Base-by-base conservation (phyloP, 35 echinoderm and acorn worm species). In the Stichopus chloronotus region DNA sequence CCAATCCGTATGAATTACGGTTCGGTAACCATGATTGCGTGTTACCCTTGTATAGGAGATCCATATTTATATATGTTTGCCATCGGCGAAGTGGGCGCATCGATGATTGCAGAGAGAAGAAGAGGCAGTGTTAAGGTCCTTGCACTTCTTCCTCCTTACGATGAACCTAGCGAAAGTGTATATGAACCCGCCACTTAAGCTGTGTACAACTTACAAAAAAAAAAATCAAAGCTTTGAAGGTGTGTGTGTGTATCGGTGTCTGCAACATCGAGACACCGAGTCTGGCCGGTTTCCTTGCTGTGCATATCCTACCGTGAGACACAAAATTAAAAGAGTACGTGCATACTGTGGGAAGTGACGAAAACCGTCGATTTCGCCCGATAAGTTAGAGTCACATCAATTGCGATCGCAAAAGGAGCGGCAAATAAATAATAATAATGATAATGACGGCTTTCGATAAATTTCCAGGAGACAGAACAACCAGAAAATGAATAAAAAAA, bases 1-100 rank as follows among this genome's bases (percentile, higher is more conserved):
- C 87, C 87, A 89, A 52, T 71, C 59, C 65, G 65, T 72, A 89
- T 89, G 87, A 89, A 89, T 89, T 89, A 89, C 87, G 87, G 87
- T 89, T 89, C 59, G 59, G 59, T 89, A 89, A 71, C 61, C 60
- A 89, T 52, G 17, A 52, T 89, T 53, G 87, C 87, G 87, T 89
- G 87, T 71, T 89, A 52, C 61, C 60, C 58, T 74, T 74, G 9
- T 43, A 25, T 30, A 3, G 21, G 61, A 89, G 22, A 65, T 89
- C 65, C 60, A 72, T 63, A 89, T 71, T 89, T 63, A 89, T 71
- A 89, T 8, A 89, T 71, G 61, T 89, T 71, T 54, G 87, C 87
- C 87, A 54, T 22, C 20, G 87, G 87, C 87, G 61, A 56, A 61
- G 57, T 56, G 55, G 55, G 54, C 82, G 82, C 52, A 20, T 85